Conservation (phyloP, 2,113 vertebrate genomes). For the Panurus biarmicus region DNA sequence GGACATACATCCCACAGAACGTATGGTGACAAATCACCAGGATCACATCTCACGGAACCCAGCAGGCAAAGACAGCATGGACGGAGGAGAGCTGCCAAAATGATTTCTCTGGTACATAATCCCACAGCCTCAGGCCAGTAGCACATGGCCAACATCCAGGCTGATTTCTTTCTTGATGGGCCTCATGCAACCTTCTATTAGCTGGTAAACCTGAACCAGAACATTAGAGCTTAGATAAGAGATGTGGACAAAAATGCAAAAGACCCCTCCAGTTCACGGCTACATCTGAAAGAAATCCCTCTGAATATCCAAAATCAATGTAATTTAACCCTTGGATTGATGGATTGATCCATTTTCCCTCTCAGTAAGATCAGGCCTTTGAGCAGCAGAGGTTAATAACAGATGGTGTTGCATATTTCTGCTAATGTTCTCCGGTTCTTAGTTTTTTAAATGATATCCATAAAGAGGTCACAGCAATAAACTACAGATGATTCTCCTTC, state of each 20-base stretch:
- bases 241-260: not conserved
- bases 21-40: not conserved
- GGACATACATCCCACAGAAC: too few relatives aligned
- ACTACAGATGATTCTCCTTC: not conserved
- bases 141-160: not conserved
- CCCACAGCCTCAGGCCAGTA: not conserved
- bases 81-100: not conserved
- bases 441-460: constrained; percentile 32
- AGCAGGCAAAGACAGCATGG: not conserved
- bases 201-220: not conserved
- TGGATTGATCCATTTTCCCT: not conserved
- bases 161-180: not conserved
- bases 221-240: not conserved
- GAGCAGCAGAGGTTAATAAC: not conserved
- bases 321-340: constrained; percentile 16
- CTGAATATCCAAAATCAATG: not conserved
- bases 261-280: not conserved
- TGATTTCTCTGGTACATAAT: not conserved
- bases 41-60: not conserved
- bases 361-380: not conserved
- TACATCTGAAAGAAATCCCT: not conserved
- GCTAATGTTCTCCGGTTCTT: not conserved
- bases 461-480: constrained; percentile 13
- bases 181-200: not conserved
- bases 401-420: not conserved